Conservation (phyloP, 2,888 invertebrate species). For the Coenonympha arcania region DNA sequence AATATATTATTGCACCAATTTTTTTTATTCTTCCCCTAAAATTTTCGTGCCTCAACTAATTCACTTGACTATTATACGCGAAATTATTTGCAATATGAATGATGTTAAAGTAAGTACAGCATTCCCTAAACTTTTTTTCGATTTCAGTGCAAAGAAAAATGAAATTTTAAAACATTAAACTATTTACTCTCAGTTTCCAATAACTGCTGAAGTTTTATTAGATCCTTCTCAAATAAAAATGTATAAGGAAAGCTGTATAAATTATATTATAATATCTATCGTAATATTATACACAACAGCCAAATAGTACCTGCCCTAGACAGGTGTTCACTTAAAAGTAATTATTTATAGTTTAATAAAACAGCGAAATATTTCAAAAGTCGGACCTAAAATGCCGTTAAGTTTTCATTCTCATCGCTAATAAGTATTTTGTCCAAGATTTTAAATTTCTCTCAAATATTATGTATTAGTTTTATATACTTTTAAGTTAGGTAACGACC, state of each 20-base stretch:
- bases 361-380: slow-evolving; percentile 39
- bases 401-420: slow-evolving; percentile 44
- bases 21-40: slow-evolving; percentile 40
- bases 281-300: slow-evolving; percentile 61
- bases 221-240: no score
- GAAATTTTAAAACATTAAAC: no score
- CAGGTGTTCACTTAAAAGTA: slow-evolving; percentile 29
- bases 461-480: no score
- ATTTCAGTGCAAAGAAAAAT: no score
- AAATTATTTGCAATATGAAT: slow-evolving; percentile 39
- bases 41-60: slow-evolving; percentile 43
- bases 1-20: slow-evolving; percentile 58
- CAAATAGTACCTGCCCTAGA: slow-evolving; percentile 39
- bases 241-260: slow-evolving; percentile 13
- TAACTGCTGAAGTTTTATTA: no score
- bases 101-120: slow-evolving; percentile 1
- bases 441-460: slow-evolving; percentile 41
- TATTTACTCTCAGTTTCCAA: no score
- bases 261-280: slow-evolving; percentile 32
- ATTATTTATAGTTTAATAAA: slow-evolving; percentile 32
- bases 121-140: slow-evolving; percentile 6
- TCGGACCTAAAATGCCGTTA: slow-evolving; percentile 35
- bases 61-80: slow-evolving; percentile 42
- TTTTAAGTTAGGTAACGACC: slow-evolving; percentile 60
- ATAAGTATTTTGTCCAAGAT: slow-evolving; percentile 48